Conservation (phyloP, 1,140 invertebrate genomes). For the Drosophila novamexicana region DNA sequence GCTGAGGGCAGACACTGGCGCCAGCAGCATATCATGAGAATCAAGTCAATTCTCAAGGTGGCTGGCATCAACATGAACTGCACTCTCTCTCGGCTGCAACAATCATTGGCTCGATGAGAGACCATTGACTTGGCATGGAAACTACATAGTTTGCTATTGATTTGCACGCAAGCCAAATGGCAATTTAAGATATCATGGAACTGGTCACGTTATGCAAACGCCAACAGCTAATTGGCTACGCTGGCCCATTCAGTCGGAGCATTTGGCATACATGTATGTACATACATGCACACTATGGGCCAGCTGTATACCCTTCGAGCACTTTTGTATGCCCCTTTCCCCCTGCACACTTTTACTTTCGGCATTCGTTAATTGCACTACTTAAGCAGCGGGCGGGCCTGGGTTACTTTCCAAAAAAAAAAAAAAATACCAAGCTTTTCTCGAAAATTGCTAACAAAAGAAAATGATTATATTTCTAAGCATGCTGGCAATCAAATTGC, state of each 20-base stretch:
- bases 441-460: constrained; percentile 44
- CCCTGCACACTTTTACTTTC: constrained; percentile 71
- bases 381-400: constrained; percentile 65
- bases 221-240: constrained; percentile 12
- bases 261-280: not conserved
- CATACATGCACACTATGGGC: not conserved
- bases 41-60: constrained; percentile 19
- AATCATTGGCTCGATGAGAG: constrained; percentile 22
- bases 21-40: constrained; percentile 26
- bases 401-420: constrained; percentile 62
- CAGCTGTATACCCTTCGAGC: constrained; percentile 34
- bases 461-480: constrained; percentile 24
- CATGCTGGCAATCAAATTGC: constrained; percentile 47
- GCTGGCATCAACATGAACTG: constrained; percentile 2
- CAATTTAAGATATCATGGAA: constrained; percentile 19
- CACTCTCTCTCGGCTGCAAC: not conserved
- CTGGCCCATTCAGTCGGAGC: constrained; percentile 16
- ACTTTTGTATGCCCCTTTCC: not conserved
- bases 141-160: constrained; percentile 22
- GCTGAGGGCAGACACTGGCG: constrained; percentile 26
- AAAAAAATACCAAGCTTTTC: constrained; percentile 39
- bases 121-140: constrained; percentile 17
- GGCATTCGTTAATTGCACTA: constrained; percentile 67
- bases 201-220: constrained; percentile 50
- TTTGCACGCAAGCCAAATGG: constrained; percentile 34